Base-by-base conservation (phyloP, 2,797 vertebrate genomes). In the Characodon lateralis region DNA sequence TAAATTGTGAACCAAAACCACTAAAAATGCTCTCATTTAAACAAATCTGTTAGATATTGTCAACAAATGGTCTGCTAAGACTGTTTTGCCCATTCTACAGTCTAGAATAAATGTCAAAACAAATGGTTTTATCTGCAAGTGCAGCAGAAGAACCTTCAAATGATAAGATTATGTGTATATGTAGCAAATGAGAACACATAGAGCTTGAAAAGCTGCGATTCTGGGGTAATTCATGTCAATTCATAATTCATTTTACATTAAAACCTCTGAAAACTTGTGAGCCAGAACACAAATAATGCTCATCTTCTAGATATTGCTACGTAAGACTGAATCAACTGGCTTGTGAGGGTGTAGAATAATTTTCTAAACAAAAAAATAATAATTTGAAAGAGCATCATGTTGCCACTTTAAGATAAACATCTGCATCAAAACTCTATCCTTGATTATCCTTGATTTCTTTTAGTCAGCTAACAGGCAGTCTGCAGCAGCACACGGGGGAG, bases 351-450 rank as follows among this genome's bases (percentile, higher is more conserved):
- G 59, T 18, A 63, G 28, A 63, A 63, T 20, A 35, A 18, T 28
- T 12, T 12, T 48, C 46, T 1, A 46, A 46, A 46, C 43, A 35
- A 46, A 46, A 46, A 7, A 8, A 6, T n/a, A 7, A 10, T 14
- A 8, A 12, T 14, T 48, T 55, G 20, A 53, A 53, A 20, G 5
- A 20, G 20, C 20, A 53, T 18, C 50, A 51, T 51, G 50, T 14
- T 76, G 31, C 74, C 68, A 74, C 46, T 79, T 87, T 66, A 84
- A 84, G 76, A 65, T 75, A 75, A 84, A 83, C 83, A 82, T 68
- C 79, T 76, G 74, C 80, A 53, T 53, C 81, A 84, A 76, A 88
- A 74, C 77, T 1, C 75, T 75, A 81, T 53, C 83, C 82, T 89
- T 87, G 72, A 72, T 78, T 22, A 20, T 35, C 10, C 35, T 46